Base-by-base conservation (phyloP, 2,113 vertebrate genomes). In the Tragelaphus buxtoni region DNA sequence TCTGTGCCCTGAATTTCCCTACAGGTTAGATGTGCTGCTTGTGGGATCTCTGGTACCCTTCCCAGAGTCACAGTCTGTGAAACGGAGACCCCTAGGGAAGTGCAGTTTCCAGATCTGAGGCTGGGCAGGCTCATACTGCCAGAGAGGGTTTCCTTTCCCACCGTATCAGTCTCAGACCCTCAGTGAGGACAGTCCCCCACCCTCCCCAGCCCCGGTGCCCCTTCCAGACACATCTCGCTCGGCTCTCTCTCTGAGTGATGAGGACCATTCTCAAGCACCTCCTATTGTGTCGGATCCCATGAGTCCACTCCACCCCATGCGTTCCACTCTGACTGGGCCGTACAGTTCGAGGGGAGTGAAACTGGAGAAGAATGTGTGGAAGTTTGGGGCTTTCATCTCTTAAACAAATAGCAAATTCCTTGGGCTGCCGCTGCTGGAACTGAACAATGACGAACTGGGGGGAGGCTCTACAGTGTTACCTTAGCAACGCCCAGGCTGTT, bases 381-480 rank as follows among this genome's bases (percentile, higher is more conserved):
- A 98, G 98, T 97, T 98, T 98, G 97, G 95, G 97, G 98, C 98
- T 99, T 99, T 99, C 99, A 98, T 99, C 98, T 98, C 96, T 98
- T 98, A 99, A 99, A 99, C 98, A 99, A 99, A 99, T 98, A 99
- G 96, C 83, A 91, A 98, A 99, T 99, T 99, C 99, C 98, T 99
- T 0, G 95, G 97, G 97, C 13, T 30, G 94, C 98, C 6, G 93
- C 98, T 97, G 96, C 97, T 98, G 97, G 98, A 96, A 97, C 97
- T 20, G 35, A 97, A 98, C 98, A 99, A 98, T 96, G 97, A 98
- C 96, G 97, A 4, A 7, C 94, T 94, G 94, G 53, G 76, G 94
- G 95, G 0, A 32, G 98, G 97, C 63, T 11, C 98, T 95, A 89
- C 45, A 65, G 82, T 69, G 98, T 99, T 98, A 90, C 98, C 98